phyloP scores from a whole-genome alignment of 2,113 vertebrate genomes.

The Tor tambroides region DNA sequence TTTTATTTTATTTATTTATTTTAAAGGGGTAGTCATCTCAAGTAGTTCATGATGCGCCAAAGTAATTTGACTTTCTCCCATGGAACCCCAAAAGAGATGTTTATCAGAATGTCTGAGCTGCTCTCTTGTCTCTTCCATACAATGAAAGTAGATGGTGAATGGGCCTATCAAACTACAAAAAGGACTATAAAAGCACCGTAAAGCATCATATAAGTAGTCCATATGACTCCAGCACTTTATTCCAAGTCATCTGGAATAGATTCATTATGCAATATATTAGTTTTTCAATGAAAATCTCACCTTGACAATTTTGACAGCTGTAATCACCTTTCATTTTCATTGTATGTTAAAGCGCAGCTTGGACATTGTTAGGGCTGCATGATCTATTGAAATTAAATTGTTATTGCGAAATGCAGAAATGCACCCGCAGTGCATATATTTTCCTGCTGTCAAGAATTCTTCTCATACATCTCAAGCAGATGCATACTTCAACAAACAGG shows the following conservation, averaged over 20 bases:
- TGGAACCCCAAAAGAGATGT: neutral
- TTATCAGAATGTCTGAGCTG: neutral
- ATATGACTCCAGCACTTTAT: too few species aligned
- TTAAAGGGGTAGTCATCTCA: conserved; percentile 18
- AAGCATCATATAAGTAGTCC: neutral
- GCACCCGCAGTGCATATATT: too few species aligned
- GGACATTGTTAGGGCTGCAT: neutral
- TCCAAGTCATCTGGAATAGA: too few species aligned
- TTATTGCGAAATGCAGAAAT: neutral
- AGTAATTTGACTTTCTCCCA: neutral
- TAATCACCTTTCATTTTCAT: neutral
- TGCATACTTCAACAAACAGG: too few species aligned
- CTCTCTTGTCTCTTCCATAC: neutral
- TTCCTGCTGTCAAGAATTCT: too few species aligned
- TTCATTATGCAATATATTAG: too few species aligned
- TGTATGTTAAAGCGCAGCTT: neutral
- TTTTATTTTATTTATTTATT: neutral
- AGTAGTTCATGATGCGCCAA: neutral
- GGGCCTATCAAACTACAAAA: neutral
- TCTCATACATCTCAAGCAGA: too few species aligned
- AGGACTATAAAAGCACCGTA: neutral
- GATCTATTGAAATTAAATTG: neutral
- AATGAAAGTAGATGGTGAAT: neutral
- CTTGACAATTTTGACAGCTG: too few species aligned
- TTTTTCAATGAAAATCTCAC: too few species aligned